Conservation (phyloP, 2,113 vertebrate species). For the Petroica traversi region DNA sequence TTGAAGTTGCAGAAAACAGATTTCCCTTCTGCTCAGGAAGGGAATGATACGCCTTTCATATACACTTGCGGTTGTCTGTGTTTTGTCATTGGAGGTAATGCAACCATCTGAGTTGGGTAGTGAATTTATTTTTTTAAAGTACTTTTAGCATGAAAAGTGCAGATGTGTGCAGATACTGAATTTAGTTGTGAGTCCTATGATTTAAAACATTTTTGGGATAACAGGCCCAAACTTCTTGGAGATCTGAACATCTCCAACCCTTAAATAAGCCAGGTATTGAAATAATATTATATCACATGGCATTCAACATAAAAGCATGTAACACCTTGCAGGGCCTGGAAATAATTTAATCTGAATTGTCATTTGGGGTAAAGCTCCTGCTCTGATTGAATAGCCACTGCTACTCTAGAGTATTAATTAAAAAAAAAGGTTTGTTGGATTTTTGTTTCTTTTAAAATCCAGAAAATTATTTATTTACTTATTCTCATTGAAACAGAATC, state of each 20-base stretch:
- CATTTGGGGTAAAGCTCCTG: neutral
- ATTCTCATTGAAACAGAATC: neutral
- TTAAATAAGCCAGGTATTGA: neutral
- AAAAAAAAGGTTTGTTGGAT: neutral
- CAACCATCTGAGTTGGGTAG: neutral
- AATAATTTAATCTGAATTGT: neutral
- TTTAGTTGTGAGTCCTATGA: neutral
- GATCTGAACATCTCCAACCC: neutral
- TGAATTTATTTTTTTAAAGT: neutral
- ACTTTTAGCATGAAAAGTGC: neutral
- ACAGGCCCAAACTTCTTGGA: accelerated
- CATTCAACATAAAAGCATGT: neutral
- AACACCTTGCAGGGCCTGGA: neutral
- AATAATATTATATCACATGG: neutral
- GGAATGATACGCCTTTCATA: neutral
- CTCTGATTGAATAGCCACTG: neutral
- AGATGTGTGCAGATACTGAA: neutral
- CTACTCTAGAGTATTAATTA: neutral
- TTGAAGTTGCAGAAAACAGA: neutral
- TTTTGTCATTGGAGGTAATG: neutral
- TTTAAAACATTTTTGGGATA: neutral
- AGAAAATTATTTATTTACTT: neutral
- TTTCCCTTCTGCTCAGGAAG: neutral
- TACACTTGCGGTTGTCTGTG: accelerated
- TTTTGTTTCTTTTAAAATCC: neutral